A percentile compares a stretch with the other conserved stretches of the same genome.
Conservation (phyloP, 2,113 vertebrate species). For the Petromus typicus region DNA sequence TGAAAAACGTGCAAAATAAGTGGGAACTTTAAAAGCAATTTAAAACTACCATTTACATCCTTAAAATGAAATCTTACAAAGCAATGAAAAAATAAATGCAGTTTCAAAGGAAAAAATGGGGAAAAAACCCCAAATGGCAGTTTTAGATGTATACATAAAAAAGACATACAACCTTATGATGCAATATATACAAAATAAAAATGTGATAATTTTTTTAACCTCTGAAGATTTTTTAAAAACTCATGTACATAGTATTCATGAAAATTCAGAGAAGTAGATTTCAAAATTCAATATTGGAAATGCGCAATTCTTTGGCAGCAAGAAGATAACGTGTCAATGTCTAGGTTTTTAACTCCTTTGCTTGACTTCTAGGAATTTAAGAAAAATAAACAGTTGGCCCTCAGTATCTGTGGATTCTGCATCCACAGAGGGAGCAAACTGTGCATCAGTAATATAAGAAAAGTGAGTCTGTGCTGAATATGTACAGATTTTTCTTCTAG, state of each 20-base stretch:
- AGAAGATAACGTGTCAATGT: background rate
- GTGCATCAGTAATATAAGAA: background rate
- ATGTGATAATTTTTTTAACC: background rate
- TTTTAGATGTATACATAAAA: background rate
- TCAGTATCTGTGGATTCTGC: background rate
- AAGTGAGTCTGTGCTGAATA: background rate
- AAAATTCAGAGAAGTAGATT: conserved; percentile 29
- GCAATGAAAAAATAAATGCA: background rate
- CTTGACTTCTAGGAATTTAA: background rate
- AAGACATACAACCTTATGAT: background rate
- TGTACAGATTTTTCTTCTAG: background rate
- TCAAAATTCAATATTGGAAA: background rate
- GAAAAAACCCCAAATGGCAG: background rate
- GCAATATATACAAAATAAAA: conserved; percentile 36
- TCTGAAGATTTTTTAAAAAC: background rate
- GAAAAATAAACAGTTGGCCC: background rate
- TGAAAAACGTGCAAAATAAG: background rate
- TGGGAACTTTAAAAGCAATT: background rate
- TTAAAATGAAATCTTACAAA: background rate
- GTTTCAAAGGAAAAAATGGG: conserved; percentile 21
- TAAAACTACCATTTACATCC: background rate
- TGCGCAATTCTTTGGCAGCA: background rate
- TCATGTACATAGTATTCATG: background rate
- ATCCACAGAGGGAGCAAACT: background rate
- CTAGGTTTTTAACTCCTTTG: background rate